A percentile compares a stretch with the other conserved stretches of the same genome.
These are phyloP conservation scores for Ochotona curzoniae DNA, from an alignment of 2,113 vertebrate species.

Conservation along the genomic window DNA sequence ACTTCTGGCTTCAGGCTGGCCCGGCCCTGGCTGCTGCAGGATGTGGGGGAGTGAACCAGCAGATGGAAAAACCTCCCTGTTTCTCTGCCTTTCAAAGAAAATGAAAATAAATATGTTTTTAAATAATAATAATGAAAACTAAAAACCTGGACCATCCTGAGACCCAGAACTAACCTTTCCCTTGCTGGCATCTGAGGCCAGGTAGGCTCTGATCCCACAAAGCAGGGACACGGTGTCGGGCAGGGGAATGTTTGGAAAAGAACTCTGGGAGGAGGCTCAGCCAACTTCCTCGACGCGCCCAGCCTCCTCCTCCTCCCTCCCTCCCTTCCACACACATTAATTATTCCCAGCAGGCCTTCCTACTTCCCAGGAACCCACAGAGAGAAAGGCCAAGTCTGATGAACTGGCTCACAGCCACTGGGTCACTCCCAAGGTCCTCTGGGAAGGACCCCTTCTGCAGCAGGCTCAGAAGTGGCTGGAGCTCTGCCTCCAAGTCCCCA, in stretches of 20 bases:
- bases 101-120: too few species aligned
- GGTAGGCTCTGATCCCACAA: background rate
- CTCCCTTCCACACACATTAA: slow-evolving; percentile 11
- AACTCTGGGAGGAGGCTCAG: slow-evolving; percentile 40
- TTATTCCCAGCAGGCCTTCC: slow-evolving; percentile 51
- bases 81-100: too few species aligned
- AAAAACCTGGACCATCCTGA: background rate
- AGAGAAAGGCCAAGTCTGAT: background rate
- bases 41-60: too few species aligned
- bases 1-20: too few species aligned
- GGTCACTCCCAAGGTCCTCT: background rate
- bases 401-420: background rate
- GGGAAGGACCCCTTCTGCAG: background rate
- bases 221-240: background rate
- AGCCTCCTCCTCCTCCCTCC: background rate
- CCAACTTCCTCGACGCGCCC: slow-evolving; percentile 34
- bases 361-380: slow-evolving; percentile 50
- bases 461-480: background rate
- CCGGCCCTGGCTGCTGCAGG: too few species aligned
- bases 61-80: too few species aligned
- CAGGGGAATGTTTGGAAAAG: slow-evolving; percentile 52
- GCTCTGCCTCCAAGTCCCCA: background rate
- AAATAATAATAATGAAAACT: too few species aligned
- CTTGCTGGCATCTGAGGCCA: background rate
- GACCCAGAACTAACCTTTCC: background rate